Conservation (phyloP, 2,113 vertebrate species). For the Nycticorax nycticorax region DNA sequence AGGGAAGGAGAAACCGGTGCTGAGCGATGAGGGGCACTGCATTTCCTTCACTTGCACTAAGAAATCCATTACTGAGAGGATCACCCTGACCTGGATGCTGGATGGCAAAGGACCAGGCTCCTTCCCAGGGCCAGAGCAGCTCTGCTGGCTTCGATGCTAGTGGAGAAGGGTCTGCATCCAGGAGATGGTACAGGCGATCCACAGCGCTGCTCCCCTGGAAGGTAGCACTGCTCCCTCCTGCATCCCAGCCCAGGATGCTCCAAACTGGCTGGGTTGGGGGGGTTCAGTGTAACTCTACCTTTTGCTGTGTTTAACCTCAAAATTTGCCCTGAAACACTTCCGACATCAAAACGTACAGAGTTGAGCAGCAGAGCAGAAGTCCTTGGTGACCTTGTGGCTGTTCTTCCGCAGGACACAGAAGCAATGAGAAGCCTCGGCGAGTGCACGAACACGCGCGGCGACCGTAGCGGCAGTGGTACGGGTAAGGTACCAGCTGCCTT, state of each 20-base stretch:
- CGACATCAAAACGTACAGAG: neutral
- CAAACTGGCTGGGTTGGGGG: too few species aligned
- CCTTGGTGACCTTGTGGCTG: neutral
- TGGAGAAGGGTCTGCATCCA: neutral
- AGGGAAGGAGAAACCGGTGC: neutral
- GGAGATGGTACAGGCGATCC: neutral
- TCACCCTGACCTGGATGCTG: neutral
- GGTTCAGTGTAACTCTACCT: neutral
- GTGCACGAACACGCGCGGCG: accelerated
- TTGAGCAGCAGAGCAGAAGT: neutral
- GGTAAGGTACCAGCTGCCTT: neutral
- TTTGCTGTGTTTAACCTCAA: neutral
- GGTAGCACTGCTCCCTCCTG: neutral
- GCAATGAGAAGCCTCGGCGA: neutral
- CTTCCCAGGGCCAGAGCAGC: neutral
- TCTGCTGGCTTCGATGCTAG: neutral
- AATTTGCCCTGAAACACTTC: neutral
- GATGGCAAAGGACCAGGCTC: neutral
- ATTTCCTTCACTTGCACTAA: neutral
- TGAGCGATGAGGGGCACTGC: neutral
- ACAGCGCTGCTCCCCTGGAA: accelerated
- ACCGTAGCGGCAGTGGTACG: accelerated
- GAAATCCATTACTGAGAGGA: neutral
- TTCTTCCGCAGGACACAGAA: neutral
- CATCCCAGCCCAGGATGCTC: accelerated